Evolutionary conservation across 2,888 invertebrate species (phyloP), one percentile per base, ranked within the genome.

Genomic region (Drosophila mettleri): DNA sequence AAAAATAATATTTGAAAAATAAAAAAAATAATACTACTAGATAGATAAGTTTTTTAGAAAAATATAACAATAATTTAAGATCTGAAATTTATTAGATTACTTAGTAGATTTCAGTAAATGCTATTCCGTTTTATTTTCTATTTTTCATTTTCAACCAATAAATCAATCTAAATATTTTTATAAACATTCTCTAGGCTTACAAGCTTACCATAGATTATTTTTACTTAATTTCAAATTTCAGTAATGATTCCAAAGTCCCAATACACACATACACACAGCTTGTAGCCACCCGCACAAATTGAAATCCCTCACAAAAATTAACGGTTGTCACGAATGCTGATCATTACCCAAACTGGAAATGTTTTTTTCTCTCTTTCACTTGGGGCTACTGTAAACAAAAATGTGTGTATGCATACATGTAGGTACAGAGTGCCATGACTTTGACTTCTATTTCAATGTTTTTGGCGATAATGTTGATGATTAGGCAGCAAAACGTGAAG

Each of bases 381-480:
- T n/a, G 55, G 55, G 58, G 80, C 86, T 86, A 83, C 83, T 49
- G 88, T 58, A 55, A 61, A 45, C 51, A 55, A 18, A 12, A 18
- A 41, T 39, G 36, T 22, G 8, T 43, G 33, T 54, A 20, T 41
- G 62, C 45, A 53, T n/a, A 59, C 57, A 57, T 72, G 48, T 66
- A 64, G 52, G n/a, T 34, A 22, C 18, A 12, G 16, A 29, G 43
- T 51, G 82, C 45, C 86, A 79, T 86, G 83, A 82, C 77, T 82
- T 63, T 72, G 80, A 67, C 74, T 83, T 77, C 80, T 60, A 71
- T 53, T 73, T 82, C 82, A 85, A 76, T 87, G 88, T 86, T 48
- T 83, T 48, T 80, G 48, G 65, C 86, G 69, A 82, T 88, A 80
- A 82, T 86, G 72, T 57, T 49, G 87, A 88, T 81, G 85, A 85